A percentile compares a stretch with the other conserved stretches of the same genome.
Evolutionary conservation across 2,888 invertebrate genomes (phyloP).

Genomic region (Heliothis peltigera): DNA sequence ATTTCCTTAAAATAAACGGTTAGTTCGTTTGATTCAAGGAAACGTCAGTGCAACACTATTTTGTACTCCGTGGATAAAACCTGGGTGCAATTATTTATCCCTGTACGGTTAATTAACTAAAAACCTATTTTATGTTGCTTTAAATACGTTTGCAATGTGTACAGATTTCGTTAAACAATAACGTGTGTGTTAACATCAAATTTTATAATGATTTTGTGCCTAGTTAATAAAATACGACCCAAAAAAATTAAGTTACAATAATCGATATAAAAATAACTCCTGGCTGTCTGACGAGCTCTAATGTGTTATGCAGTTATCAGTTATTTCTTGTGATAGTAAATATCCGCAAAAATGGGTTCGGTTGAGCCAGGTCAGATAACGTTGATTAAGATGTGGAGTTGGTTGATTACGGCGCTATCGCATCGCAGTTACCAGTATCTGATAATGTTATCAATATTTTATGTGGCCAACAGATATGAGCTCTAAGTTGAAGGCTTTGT

Average conservation of each 20-base stretch:
- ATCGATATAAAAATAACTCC: slow-evolving; percentile 4
- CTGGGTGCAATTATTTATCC: neutral
- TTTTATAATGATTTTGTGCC: too few relatives aligned
- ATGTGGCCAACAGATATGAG: slow-evolving; percentile 61
- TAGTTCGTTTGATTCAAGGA: slow-evolving; percentile 1
- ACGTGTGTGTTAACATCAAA: too few relatives aligned
- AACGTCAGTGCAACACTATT: neutral
- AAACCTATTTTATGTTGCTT: neutral
- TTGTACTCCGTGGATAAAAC: neutral
- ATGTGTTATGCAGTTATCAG: slow-evolving; percentile 31
- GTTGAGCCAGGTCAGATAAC: slow-evolving; percentile 60
- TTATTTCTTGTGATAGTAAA: slow-evolving; percentile 35
- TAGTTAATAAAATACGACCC: too few relatives aligned
- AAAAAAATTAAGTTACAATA: neutral
- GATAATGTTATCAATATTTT: slow-evolving; percentile 73
- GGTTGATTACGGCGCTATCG: slow-evolving; percentile 69
- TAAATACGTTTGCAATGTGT: too few relatives aligned
- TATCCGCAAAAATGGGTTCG: slow-evolving; percentile 47
- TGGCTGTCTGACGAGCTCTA: slow-evolving; percentile 25
- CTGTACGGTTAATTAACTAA: neutral
- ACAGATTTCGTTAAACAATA: too few relatives aligned
- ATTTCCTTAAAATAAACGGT: too few relatives aligned
- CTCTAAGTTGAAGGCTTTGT: slow-evolving; percentile 58
- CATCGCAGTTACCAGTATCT: slow-evolving; percentile 70
- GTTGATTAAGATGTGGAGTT: slow-evolving; percentile 71